phyloP scores from a whole-genome alignment of 2,888 invertebrate genomes.

The Therioaphis trifolii region DNA sequence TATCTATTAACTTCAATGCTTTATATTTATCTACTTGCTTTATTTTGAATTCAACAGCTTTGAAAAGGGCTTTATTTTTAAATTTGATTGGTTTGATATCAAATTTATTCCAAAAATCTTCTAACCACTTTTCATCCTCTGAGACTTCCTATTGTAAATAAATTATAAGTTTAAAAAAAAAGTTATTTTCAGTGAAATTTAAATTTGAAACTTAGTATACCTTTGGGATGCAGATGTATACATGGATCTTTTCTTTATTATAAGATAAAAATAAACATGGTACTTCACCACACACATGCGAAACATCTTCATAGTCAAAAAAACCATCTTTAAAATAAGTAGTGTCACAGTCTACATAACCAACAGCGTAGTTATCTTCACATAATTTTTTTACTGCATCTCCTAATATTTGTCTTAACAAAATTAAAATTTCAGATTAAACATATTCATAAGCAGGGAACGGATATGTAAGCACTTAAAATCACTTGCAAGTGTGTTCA shows the following conservation, averaged over 20 bases:
- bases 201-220: slow-evolving; percentile 69
- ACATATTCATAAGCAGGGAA: no score
- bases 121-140: slow-evolving; percentile 45
- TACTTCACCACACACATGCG: slow-evolving; percentile 71
- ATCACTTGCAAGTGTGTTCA: no score
- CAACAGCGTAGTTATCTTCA: slow-evolving; percentile 28
- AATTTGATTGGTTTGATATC: slow-evolving; percentile 44
- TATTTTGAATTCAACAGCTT: slow-evolving; percentile 44
- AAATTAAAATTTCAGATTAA: not conserved
- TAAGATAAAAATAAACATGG: slow-evolving; percentile 78
- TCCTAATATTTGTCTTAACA: slow-evolving; percentile 39
- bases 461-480: no score
- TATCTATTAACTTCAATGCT: slow-evolving; percentile 26
- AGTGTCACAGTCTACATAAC: slow-evolving; percentile 60
- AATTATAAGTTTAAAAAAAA: not conserved
- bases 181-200: not conserved
- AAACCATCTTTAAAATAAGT: slow-evolving; percentile 60
- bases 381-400: slow-evolving; percentile 31
- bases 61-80: slow-evolving; percentile 46
- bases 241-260: slow-evolving; percentile 76
- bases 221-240: slow-evolving; percentile 78
- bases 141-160: not conserved
- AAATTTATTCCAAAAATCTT: slow-evolving; percentile 34
- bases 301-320: slow-evolving; percentile 73
- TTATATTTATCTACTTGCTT: slow-evolving; percentile 38